Base-by-base conservation (phyloP, 2,888 invertebrate species). In the Ormyrus thymus region DNA sequence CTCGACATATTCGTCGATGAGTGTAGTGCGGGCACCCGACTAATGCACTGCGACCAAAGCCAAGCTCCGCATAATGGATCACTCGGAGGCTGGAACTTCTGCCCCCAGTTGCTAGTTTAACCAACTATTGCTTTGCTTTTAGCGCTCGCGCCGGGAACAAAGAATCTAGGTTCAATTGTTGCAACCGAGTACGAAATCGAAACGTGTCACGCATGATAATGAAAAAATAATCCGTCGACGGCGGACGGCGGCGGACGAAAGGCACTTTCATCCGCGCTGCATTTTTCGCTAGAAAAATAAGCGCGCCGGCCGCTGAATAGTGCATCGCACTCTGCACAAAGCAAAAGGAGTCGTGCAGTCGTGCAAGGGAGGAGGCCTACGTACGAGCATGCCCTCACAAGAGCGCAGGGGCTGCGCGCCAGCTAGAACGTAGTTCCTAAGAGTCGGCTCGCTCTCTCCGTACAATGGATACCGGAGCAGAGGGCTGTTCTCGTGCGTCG, bases 61-160 rank as follows among this genome's bases (percentile, higher is more conserved):
- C 2, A 29, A 29, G n/a, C 10, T 43, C 45, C 48, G 61, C 66
- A 66, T 59, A 65, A 71, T 71, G 51, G 65, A 58, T 58, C 13
- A 48, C 11, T 45, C 59, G 46, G 7, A 29, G 2, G 29, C 29
- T 29, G 29, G 2, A 29, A 2, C 51, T 68, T 61, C 7, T 11
- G 9, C 11, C 50, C 50, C 56, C 46, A 59, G 56, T 73, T 61
- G 10, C 66, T 66, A 53, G 65, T 72, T 59, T 66, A 15, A 59
- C 15, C 64, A 64, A 78, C 51, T 74, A 51, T 43, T 9, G 56
- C 48, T 51, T 58, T 66, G 56, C 56, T n/a, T 8, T 11, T 15
- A 5, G 51, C 10, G 15, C 65, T 29, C 3, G 29, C 29, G 4
- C 29, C 4, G 29, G 4, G 29, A 29, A 29, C 29, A 29, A 29